Evolutionary conservation across 2,888 invertebrate genomes (phyloP).

Genomic region (Drosophila meridionalis): DNA sequence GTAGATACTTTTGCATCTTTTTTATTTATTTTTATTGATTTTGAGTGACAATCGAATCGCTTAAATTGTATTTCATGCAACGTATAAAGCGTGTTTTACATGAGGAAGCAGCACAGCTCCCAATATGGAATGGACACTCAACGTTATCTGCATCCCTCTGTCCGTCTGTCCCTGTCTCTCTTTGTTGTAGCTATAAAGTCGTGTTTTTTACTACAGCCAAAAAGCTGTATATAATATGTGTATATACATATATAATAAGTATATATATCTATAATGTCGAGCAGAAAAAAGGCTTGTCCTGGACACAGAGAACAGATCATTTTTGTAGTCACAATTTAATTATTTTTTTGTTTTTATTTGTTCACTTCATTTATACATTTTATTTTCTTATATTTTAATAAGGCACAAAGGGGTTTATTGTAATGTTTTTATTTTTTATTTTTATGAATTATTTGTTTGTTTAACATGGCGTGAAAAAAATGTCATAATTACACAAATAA

Average conservation of each 20-base stretch:
- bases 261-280: constrained; percentile 7
- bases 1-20: constrained; percentile 58
- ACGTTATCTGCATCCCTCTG: constrained; percentile 15
- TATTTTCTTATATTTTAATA: constrained; percentile 31
- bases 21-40: constrained; percentile 46
- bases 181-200: constrained; percentile 19
- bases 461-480: constrained; percentile 69
- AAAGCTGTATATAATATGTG: constrained; percentile 17
- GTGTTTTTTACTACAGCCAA: constrained; percentile 25
- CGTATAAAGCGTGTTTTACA: constrained; percentile 18
- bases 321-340: constrained; percentile 1
- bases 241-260: neutral
- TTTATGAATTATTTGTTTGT: constrained; percentile 62
- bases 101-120: constrained; percentile 43
- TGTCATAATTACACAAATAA: constrained; percentile 74
- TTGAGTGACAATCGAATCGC: constrained; percentile 31
- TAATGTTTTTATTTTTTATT: constrained; percentile 18
- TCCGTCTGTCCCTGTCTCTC: neutral
- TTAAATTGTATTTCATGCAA: constrained; percentile 28
- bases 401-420: constrained; percentile 66
- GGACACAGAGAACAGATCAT: constrained; percentile 21
- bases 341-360: neutral
- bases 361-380: constrained; percentile 36
- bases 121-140: constrained; percentile 13
- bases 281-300: constrained; percentile 63